phyloP scores from a whole-genome alignment of 2,888 invertebrate genomes.

The Cylindroiulus punctatus region DNA sequence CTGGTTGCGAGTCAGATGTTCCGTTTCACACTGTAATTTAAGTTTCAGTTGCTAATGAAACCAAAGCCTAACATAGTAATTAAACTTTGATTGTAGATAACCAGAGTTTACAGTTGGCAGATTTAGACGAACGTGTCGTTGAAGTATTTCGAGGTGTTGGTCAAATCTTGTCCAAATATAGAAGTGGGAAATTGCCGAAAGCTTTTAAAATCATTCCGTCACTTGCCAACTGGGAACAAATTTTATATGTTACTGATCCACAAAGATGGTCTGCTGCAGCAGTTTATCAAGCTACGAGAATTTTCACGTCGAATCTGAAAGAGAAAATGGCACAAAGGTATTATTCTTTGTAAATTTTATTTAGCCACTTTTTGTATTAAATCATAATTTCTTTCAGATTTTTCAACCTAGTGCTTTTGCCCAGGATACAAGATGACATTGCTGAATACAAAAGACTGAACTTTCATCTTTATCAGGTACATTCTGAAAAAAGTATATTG shows the following conservation, averaged over 20 bases:
- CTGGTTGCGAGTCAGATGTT: no score
- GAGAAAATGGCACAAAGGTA: constrained; percentile 93
- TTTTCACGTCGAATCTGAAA: constrained; percentile 96
- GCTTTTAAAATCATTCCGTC: constrained; percentile 97
- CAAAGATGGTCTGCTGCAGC: constrained; percentile 98
- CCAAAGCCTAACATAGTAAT: background rate
- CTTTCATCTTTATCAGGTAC: constrained; percentile 89
- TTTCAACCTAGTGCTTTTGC: constrained; percentile 90
- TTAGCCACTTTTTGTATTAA: background rate
- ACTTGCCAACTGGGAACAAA: constrained; percentile 93
- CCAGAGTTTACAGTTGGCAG: constrained; percentile 76
- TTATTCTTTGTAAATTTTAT: background rate
- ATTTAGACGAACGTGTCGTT: constrained; percentile 81
- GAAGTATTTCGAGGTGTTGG: constrained; percentile 91
- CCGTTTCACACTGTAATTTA: no score
- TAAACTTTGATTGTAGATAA: constrained; percentile 63
- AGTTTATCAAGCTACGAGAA: constrained; percentile 94
- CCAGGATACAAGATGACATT: constrained; percentile 90
- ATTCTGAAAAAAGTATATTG: constrained; percentile 42
- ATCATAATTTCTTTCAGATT: constrained; percentile 68
- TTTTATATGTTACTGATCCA: constrained; percentile 86
- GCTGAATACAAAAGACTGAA: constrained; percentile 94
- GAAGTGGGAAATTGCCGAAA: constrained; percentile 96
- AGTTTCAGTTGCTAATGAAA: background rate
- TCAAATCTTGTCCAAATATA: constrained; percentile 84